A percentile compares a stretch with the other conserved stretches of the same genome.
Conservation (phyloP, 1,140 invertebrate species). For the Paracyclopina nana region DNA sequence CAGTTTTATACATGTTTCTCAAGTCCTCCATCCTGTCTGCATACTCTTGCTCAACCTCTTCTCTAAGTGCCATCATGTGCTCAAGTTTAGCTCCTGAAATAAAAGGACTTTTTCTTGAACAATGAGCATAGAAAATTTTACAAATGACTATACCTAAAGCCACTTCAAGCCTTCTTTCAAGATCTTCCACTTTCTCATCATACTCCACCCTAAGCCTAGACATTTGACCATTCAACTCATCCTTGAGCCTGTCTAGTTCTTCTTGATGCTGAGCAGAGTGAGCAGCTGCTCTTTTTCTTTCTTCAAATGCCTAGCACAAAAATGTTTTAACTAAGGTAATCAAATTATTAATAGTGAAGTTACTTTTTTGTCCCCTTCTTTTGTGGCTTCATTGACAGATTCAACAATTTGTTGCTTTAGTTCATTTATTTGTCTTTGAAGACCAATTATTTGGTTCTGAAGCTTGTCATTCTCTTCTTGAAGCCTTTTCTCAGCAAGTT, state of each 20-base stretch:
- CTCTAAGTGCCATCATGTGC: slow-evolving; percentile 14
- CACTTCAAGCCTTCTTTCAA: slow-evolving; percentile 7
- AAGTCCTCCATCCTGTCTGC: slow-evolving; percentile 13
- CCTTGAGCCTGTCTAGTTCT: slow-evolving; percentile 5
- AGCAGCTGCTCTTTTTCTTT: slow-evolving; percentile 4
- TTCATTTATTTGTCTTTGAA: too few species aligned
- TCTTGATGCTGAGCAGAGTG: slow-evolving; percentile 5
- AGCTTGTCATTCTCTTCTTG: too few species aligned
- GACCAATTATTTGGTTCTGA: too few species aligned
- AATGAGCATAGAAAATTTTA: not conserved
- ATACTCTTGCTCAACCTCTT: slow-evolving; percentile 16
- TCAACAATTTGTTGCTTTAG: slow-evolving; percentile 10
- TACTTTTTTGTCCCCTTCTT: slow-evolving; percentile 12
- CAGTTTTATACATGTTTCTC: slow-evolving; percentile 10
- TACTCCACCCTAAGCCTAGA: slow-evolving; percentile 10
- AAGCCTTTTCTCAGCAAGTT: too few species aligned
- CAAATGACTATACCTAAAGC: slow-evolving; percentile 2
- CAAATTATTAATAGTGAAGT: not conserved
- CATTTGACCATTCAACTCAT: slow-evolving; percentile 10
- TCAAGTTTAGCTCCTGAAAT: slow-evolving; percentile 12
- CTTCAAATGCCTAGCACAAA: slow-evolving; percentile 5
- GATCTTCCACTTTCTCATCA: slow-evolving; percentile 8
- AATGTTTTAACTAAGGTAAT: not conserved
- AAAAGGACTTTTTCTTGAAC: not conserved
- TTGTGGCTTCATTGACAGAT: slow-evolving; percentile 1